Base-by-base conservation (phyloP, 2,113 vertebrate genomes). In the Aythya baeri region DNA sequence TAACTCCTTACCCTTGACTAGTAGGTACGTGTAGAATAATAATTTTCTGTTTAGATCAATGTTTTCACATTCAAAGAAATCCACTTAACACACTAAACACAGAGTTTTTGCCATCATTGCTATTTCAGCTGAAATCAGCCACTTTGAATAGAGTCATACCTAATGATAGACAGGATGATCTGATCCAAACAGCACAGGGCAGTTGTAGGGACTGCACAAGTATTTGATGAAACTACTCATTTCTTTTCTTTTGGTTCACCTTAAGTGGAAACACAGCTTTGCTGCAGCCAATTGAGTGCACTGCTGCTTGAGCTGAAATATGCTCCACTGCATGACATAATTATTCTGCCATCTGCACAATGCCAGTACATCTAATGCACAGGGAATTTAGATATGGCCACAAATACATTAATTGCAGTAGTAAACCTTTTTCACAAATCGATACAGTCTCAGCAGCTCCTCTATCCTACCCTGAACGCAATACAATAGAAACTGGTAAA, bases 121-220 rank as follows among this genome's bases (percentile, higher is more conserved):
- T 71, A 4, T 86, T 92, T 63, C 38, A 44, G 25, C 10, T 8
- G 17, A 50, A 49, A 61, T 31, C 44, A 86, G 4, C 7, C 55
- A 52, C 17, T 11, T 3, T 20, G 15, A 61, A 41, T 0, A 4
- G 31, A 38, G 3, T 12, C 10, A 29, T 9, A 21, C 17, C 4
- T 38, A 10, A 32, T 1, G 31, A 6, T 29, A 73, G 25, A n/a
- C 26, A 13, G 14, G 31, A 25, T 16, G 31, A 71, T 7, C 29
- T 49, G 1, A 34, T 31, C 25, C 16, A 67, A 18, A 50, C 7
- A 36, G 15, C 31, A 27, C 2, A 58, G 46, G 7, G 27, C 41
- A 67, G 41, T 5, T 17, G n/a, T 31, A 77, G 65, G 55, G 4
- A 49, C 7, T 1, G 3, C 36, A 8, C 2, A 55, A 70, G 34